These are phyloP conservation scores for Protophormia terraenovae DNA, from an alignment of 2,888 invertebrate genomes.

Conservation along the genomic window DNA sequence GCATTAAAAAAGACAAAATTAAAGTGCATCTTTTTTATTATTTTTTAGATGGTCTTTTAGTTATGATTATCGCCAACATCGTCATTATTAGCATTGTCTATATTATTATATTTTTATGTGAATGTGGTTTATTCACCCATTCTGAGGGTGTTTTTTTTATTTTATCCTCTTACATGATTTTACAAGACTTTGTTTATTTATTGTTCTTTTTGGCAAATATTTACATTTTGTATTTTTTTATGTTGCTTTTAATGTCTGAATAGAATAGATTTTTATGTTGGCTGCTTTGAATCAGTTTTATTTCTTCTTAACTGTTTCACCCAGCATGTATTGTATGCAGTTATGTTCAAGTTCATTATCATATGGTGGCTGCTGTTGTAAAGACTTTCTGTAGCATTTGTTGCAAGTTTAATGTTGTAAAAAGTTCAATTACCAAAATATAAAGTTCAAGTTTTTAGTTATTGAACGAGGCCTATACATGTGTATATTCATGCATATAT, in stretches of 20 bases:
- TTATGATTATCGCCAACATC: slow-evolving; percentile 45
- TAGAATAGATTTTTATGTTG: not conserved
- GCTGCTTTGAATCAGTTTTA: not conserved
- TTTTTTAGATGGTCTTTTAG: slow-evolving; percentile 29
- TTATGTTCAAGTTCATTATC: slow-evolving; percentile 57
- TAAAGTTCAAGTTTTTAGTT: slow-evolving; percentile 7
- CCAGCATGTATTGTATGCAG: not conserved
- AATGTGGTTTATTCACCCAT: slow-evolving; percentile 58
- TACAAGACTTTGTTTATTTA: slow-evolving; percentile 15
- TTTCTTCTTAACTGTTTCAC: slow-evolving; percentile 17
- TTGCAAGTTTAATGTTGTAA: slow-evolving; percentile 13
- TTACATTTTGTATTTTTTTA: slow-evolving; percentile 48
- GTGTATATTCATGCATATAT: too few relatives aligned
- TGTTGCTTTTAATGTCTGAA: slow-evolving; percentile 30
- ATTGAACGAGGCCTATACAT: not conserved
- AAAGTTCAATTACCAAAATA: slow-evolving; percentile 49
- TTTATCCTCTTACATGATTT: slow-evolving; percentile 40
- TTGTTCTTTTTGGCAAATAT: slow-evolving; percentile 52
- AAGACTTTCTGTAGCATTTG: not conserved
- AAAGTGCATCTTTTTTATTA: slow-evolving; percentile 42
- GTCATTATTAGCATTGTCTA: slow-evolving; percentile 4
- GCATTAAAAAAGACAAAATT: not conserved
- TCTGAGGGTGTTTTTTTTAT: slow-evolving; percentile 14
- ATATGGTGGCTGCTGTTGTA: slow-evolving; percentile 6
- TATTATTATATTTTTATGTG: not conserved